Evolutionary conservation across 64 coral and sea anemone genomes (phyloP), one percentile per base, ranked within the genome.

Genomic region (Cladopsammia gracilis): DNA sequence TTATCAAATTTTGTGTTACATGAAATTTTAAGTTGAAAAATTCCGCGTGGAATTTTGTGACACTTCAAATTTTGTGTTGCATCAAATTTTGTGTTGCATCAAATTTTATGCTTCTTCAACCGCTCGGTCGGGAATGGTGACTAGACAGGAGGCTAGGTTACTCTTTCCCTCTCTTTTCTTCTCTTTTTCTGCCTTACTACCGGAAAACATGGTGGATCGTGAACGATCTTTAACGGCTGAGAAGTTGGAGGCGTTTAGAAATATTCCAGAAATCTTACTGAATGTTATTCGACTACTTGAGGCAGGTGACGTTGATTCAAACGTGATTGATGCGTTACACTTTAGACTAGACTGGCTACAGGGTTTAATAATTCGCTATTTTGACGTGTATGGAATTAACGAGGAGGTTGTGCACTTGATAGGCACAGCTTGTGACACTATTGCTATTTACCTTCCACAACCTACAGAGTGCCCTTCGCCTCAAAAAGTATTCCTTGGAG

Each of bases 381-480:
- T n/a, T n/a, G n/a, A n/a, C n/a, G n/a, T n/a, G n/a, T n/a, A n/a
- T n/a, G n/a, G n/a, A n/a, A 4, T 75, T 75, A 19, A n/a, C 49
- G 49, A 77, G 48, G 75, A 56, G 2, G 48, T 56, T 56, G 48
- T 56, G 75, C 19, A 56, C 75, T 18, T 77, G 75, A 77, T 77
- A 25, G 75, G 50, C 0, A 54, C 75, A 77, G 48, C 75, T 23
- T 15, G 75, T 48, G 75, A 77, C 75, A 15, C 1, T 22, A 58
- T 77, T 53, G 75, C 75, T 77, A 0, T n/a, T 58, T 5, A 77
- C 13, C 75, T 12, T 58, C 76, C 52, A 79, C 76, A 75, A 75
- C 42, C 0, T 44, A 19, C 47, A 34, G 23, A 79, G 14, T 26
- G 76, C 14, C 76, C 69, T 71, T 4, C 12, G 25, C 69, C 69